Evolutionary conservation across 2,113 vertebrate species (phyloP), one percentile per base, ranked within the genome.

Genomic region (Stegostoma tigrinum): DNA sequence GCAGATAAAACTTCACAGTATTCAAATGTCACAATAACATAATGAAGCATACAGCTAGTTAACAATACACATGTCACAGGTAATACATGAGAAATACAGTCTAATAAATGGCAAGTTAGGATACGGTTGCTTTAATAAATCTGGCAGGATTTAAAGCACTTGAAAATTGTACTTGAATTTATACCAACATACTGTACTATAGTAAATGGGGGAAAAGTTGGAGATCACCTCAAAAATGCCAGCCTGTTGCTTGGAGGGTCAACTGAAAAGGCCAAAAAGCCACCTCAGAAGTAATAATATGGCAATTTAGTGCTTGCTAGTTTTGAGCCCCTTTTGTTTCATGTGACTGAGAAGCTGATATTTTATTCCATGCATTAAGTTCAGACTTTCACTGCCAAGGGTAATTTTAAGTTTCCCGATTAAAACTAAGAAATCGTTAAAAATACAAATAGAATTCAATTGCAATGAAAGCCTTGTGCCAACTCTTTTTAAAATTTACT

Each of bases 1-100:
- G 98, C 98, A 98, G 98, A 98, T 98, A 98, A 98, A 98, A 98
- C 98, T 98, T 98, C 98, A 98, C 98, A 98, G 98, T 98, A 98
- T 98, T 98, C 98, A 95, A 95, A 98, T 98, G 98, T 98, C 98
- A 98, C 98, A 98, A 98, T 98, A 98, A 98, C 98, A 98, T 98
- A 98, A 98, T 98, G 98, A 98, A 98, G 98, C 98, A 97, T 98
- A 98, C 98, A 97, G 98, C 98, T 98, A 98, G 97, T 72, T 95
- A 98, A 98, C 98, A 98, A 98, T 95, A 98, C 98, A 98, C 98
- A 98, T 98, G 98, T 98, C 98, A 98, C 98, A 98, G 98, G 98
- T 98, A 98, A 98, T 98, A 98, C 98, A 98, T 97, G 97, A 98
- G 98, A 98, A 98, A 98, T 98, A 98, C 98, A 98, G 98, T 97